Percentiles rank a stretch among this genome's conserved stretches.
phyloP scores from a whole-genome alignment of 2,888 invertebrate genomes.

The Scaptomyza caliginosa region DNA sequence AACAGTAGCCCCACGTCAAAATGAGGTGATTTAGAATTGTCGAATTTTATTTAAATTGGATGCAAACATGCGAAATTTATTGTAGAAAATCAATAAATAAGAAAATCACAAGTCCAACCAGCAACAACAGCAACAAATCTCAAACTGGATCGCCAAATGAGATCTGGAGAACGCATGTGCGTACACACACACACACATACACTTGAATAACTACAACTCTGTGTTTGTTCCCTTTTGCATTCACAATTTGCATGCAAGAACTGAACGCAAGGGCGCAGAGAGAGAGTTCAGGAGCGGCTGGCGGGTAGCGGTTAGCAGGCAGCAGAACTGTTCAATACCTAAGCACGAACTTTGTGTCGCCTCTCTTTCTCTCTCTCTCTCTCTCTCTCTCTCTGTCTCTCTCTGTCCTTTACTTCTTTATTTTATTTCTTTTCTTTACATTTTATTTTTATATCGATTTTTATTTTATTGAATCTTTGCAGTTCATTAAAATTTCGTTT shows the following conservation, averaged over 20 bases:
- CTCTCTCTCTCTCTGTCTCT: conserved; percentile 22
- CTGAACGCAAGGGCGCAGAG: background rate
- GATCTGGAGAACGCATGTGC: conserved; percentile 49
- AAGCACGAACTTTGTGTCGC: conserved; percentile 54
- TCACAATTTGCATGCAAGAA: conserved; percentile 55
- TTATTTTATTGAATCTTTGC: conserved; percentile 60
- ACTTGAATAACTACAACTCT: conserved; percentile 24
- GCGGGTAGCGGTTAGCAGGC: background rate
- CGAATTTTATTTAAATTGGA: conserved; percentile 85
- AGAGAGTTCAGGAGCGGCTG: background rate
- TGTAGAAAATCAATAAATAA: conserved; percentile 84
- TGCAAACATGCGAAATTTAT: conserved; percentile 84
- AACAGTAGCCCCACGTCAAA: conserved; percentile 82
- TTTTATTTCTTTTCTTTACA: conserved; percentile 52
- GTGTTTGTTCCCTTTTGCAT: conserved; percentile 19
- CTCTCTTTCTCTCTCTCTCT: background rate
- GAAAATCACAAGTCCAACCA: conserved; percentile 66
- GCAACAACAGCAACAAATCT: conserved; percentile 8
- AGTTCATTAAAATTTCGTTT: conserved; percentile 83
- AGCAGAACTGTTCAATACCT: conserved; percentile 28
- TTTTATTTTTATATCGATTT: conserved; percentile 67
- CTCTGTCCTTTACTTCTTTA: conserved; percentile 47
- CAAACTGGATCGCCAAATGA: conserved; percentile 61
- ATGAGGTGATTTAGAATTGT: conserved; percentile 84
- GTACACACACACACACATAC: conserved; percentile 18